Base-by-base conservation (phyloP, 2,113 vertebrate genomes). In the Rhagologus leucostigma region DNA sequence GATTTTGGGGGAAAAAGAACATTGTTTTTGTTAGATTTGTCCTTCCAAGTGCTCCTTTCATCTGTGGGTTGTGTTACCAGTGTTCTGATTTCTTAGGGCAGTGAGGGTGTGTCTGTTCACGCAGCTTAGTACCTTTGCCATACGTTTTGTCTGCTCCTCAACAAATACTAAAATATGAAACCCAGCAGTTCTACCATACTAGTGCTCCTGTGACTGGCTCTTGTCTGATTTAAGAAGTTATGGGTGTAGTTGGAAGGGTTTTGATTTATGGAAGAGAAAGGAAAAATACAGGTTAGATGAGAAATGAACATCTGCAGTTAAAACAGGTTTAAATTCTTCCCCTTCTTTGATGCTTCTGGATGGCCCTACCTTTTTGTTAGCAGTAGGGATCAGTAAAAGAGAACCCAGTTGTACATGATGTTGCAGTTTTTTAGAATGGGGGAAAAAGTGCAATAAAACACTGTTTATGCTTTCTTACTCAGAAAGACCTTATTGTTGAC, bases 401-500 rank as follows among this genome's bases (percentile, higher is more conserved):
- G 64, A 84, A 49, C 11, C 3, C 13, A 52, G 16, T 37, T 74
- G 37, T 59, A 69, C 7, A 1, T 29, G 23, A 68, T 81, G 59
- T 42, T 92, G 35, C 33, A 41, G 30, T 7, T 87, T 93, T 92
- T 86, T 82, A 56, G 77, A 77, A 33, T 3, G 1, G 16, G 23
- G 7, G 9, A 12, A 3, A 3, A 56, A 15, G 13, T 19, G 7
- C 39, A 39, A 91, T 88, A 63, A 63, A 83, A 47, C 27, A 37
- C 37, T n/a, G 32, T 29, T 79, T 89, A 62, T 82, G 21, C 32
- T 82, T 87, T 52, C 63, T 83, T 41, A 44, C 74, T 91, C 39
- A 93, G 75, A 95, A 97, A 82, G 93, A 84, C 85, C 35, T 88
- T 93, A 71, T 81, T 93, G 93, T 96, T 94, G 65, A 47, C 33